Conservation (phyloP, 2,113 vertebrate genomes). For the Corvus moneduloides region DNA sequence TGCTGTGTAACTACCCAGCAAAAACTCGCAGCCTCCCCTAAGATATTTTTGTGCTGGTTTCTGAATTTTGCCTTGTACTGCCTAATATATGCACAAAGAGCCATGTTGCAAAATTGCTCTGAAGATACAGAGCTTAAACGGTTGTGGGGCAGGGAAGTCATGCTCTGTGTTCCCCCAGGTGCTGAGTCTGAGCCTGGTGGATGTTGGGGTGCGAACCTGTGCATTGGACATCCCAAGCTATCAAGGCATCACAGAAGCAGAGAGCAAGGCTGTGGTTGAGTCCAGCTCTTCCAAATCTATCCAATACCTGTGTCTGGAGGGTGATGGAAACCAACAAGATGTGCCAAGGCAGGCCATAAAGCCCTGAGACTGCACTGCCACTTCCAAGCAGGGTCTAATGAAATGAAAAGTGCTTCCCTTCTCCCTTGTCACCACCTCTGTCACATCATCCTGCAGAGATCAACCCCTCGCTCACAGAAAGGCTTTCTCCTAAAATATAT, state of each 20-base stretch:
- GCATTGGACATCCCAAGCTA: neutral
- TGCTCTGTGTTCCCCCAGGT: neutral
- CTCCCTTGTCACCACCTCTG: constrained; percentile 13
- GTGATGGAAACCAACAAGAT: neutral
- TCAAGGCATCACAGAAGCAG: neutral
- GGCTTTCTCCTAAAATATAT: constrained; percentile 36
- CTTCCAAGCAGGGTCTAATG: neutral
- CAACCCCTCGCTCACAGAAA: neutral
- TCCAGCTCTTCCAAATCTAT: neutral
- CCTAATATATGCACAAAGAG: neutral
- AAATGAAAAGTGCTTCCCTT: constrained; percentile 18
- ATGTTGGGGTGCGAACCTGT: neutral
- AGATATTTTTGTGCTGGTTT: neutral
- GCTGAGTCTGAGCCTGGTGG: neutral
- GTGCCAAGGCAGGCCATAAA: neutral
- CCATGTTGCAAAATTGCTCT: neutral
- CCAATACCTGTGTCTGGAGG: accelerated
- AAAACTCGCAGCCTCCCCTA: neutral
- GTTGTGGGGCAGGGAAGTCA: neutral
- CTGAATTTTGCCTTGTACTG: neutral
- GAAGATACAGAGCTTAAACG: neutral
- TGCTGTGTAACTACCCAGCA: neutral
- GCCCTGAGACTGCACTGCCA: neutral
- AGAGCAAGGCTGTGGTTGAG: neutral
- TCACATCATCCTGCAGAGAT: constrained; percentile 20